phyloP scores from a whole-genome alignment of 2,888 invertebrate genomes.

The Drosophila anomalipes region DNA sequence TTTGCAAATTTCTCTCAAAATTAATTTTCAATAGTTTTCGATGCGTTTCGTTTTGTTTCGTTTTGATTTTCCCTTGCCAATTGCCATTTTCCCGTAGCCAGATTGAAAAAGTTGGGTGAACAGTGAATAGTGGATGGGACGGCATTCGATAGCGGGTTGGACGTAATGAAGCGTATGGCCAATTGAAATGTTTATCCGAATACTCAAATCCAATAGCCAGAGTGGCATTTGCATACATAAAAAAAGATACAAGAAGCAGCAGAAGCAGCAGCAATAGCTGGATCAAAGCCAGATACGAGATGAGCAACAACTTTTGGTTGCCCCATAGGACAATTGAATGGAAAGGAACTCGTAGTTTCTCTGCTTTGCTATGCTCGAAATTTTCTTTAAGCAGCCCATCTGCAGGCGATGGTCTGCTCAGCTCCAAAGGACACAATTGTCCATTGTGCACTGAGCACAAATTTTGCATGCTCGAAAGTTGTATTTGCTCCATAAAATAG shows the following conservation, averaged over 20 bases:
- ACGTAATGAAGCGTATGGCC: conserved; percentile 75
- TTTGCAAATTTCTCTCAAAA: conserved; percentile 60
- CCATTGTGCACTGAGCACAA: conserved; percentile 60
- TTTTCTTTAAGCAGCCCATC: conserved; percentile 36
- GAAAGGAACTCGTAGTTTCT: conserved; percentile 30
- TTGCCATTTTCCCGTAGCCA: conserved; percentile 47
- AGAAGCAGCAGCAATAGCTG: conserved; percentile 2
- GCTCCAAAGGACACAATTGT: conserved; percentile 48
- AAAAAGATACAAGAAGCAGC: neutral
- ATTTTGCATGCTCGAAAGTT: conserved; percentile 74
- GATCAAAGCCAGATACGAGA: conserved; percentile 12
- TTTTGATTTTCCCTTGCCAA: conserved; percentile 26
- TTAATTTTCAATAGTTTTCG: conserved; percentile 69
- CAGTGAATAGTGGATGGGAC: conserved; percentile 3
- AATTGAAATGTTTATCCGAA: conserved; percentile 78
- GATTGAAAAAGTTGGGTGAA: conserved; percentile 71
- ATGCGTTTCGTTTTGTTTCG: conserved; percentile 23
- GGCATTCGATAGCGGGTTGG: conserved; percentile 29
- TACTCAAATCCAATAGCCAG: conserved; percentile 75
- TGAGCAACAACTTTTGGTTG: conserved; percentile 48
- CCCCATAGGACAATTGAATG: conserved; percentile 32
- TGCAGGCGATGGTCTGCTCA: conserved; percentile 18
- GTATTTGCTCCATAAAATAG: conserved; percentile 76
- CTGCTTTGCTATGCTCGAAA: conserved; percentile 34
- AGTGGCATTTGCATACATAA: conserved; percentile 45